Percentiles rank a stretch among this genome's conserved stretches.
Evolutionary conservation across 2,888 invertebrate genomes (phyloP).

Genomic region (Panzeria rudis): DNA sequence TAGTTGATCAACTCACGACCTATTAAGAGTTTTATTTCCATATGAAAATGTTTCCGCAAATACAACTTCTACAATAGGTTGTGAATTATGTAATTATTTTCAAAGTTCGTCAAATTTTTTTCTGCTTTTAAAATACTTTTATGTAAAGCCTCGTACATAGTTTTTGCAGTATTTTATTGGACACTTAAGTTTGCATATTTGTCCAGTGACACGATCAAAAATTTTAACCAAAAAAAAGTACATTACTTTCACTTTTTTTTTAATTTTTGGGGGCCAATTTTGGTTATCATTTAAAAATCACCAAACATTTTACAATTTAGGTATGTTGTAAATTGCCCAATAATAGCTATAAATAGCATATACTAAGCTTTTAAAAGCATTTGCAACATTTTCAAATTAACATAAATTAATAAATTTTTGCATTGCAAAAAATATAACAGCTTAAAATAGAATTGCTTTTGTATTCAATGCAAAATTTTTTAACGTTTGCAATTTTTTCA

Average conservation of each 20-base stretch:
- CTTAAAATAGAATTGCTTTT: not conserved
- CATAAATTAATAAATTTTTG: not conserved
- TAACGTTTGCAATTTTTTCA: not conserved
- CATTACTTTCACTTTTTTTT: conserved; percentile 7
- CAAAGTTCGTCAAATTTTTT: not conserved
- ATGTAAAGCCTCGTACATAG: not conserved
- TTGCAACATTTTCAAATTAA: conserved; percentile 12
- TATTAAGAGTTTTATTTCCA: no score
- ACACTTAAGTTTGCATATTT: not conserved
- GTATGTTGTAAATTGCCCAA: not conserved
- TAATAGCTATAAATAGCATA: not conserved
- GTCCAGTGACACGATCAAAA: not conserved
- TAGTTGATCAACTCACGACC: no score
- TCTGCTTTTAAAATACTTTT: not conserved
- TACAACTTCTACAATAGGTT: no score
- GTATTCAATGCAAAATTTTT: not conserved
- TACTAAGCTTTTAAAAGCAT: not conserved
- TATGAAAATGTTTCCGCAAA: no score
- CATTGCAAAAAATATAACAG: not conserved
- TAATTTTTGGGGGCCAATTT: not conserved
- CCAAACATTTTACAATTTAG: not conserved
- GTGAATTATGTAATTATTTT: no score
- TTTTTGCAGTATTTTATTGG: not conserved
- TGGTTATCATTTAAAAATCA: conserved; percentile 3
- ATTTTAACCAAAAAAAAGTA: not conserved